phyloP scores from a whole-genome alignment of 2,113 vertebrate genomes.

The Daubentonia madagascariensis region DNA sequence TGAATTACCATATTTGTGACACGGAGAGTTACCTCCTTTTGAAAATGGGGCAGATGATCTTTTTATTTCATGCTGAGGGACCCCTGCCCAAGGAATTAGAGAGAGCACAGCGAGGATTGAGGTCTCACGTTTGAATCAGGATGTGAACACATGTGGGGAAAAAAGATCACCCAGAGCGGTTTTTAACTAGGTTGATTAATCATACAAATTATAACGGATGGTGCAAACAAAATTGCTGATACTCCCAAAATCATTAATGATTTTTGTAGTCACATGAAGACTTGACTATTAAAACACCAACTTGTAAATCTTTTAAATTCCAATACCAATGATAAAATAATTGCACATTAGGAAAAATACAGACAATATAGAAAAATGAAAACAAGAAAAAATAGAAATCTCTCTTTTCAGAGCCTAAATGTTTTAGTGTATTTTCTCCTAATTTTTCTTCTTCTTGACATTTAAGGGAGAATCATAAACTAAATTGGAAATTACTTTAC shows the following conservation, averaged over 20 bases:
- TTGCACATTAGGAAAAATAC: background rate
- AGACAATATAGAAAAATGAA: background rate
- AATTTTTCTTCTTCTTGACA: background rate
- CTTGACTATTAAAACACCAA: background rate
- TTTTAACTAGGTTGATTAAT: background rate
- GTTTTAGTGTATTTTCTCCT: background rate
- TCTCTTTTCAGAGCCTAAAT: background rate
- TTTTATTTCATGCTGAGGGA: background rate
- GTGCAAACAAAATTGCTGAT: rapidly evolving
- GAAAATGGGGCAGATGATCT: background rate
- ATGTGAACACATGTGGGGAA: too few relatives aligned
- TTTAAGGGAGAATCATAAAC: background rate
- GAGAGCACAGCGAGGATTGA: rapidly evolving
- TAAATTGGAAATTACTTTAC: background rate
- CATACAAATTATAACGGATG: rapidly evolving
- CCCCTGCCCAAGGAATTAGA: rapidly evolving
- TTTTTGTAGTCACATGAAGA: background rate
- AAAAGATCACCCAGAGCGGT: background rate
- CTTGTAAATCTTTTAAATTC: too few relatives aligned
- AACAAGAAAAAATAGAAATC: background rate
- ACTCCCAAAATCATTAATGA: background rate
- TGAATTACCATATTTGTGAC: background rate
- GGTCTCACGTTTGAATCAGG: background rate
- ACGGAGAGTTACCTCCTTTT: background rate
- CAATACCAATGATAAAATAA: background rate